Evolutionary conservation across 2,797 vertebrate species (phyloP).

Genomic region (Sphenodon punctatus): DNA sequence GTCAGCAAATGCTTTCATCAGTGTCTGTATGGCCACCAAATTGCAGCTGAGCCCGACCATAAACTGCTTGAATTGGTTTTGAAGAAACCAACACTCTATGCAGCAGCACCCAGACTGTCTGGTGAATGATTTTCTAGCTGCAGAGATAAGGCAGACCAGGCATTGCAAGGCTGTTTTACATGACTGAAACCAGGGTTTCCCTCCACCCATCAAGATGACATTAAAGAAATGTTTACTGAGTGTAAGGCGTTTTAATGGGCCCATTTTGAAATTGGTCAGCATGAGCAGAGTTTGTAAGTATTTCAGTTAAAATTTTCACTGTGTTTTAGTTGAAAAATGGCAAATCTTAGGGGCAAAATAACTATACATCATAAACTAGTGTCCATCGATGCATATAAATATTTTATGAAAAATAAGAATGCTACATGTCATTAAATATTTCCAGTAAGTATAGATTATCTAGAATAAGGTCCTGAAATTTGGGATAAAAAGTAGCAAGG

Average conservation of each 20-base stretch:
- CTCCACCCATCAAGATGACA: neutral
- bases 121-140: neutral
- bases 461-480: neutral
- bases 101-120: constrained; percentile 18
- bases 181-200: constrained; percentile 9
- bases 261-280: constrained; percentile 1
- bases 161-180: constrained; percentile 11
- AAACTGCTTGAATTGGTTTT: neutral
- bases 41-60: too few relatives aligned
- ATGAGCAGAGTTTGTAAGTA: neutral
- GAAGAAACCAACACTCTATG: neutral
- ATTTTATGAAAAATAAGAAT: neutral
- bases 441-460: neutral
- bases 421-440: neutral
- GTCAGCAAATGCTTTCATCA: neutral
- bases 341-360: neutral
- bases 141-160: neutral
- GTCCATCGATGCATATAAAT: neutral
- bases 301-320: neutral
- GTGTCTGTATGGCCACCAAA: neutral
- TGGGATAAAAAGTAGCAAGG: neutral
- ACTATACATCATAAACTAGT: neutral
- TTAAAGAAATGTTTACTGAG: constrained; percentile 15
- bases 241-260: neutral
- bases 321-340: neutral